Conservation (phyloP, 2,113 vertebrate species). For the Petrocephalus microphthalmus region DNA sequence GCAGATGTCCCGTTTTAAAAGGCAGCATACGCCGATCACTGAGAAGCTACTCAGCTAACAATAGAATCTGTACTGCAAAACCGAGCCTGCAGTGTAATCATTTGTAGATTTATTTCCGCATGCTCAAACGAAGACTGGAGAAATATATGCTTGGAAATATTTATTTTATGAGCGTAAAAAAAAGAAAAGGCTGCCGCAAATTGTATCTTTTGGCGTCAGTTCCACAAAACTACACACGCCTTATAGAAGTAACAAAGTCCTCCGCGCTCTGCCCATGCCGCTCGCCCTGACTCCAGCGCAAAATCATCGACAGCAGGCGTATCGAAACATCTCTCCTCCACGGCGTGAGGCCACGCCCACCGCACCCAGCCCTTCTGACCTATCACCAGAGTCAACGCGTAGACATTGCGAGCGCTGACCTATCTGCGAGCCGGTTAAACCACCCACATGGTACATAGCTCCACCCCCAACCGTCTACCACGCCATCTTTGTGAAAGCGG, state of each 20-base stretch:
- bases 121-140: background rate
- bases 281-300: slow-evolving; percentile 45
- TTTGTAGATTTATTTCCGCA: background rate
- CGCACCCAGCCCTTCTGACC: slow-evolving; percentile 27
- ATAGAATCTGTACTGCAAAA: slow-evolving; percentile 7
- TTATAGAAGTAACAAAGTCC: background rate
- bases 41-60: background rate
- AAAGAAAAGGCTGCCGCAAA: background rate
- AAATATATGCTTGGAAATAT: background rate
- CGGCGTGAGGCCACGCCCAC: slow-evolving; percentile 42
- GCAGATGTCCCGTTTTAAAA: slow-evolving; percentile 15
- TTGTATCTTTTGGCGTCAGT: background rate
- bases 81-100: background rate
- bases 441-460: slow-evolving; percentile 50
- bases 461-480: slow-evolving; percentile 32
- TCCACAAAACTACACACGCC: background rate
- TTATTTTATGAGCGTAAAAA: background rate
- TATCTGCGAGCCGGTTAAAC: slow-evolving; percentile 34
- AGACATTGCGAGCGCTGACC: slow-evolving; percentile 15
- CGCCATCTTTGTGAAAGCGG: slow-evolving; percentile 23
- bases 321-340: slow-evolving; percentile 17
- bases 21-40: background rate
- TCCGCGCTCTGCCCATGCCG: slow-evolving; percentile 6
- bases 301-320: background rate
- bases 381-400: slow-evolving; percentile 41